These are phyloP conservation scores for Ectobius pallidus DNA, from an alignment of 2,888 invertebrate genomes.

Conservation along the genomic window DNA sequence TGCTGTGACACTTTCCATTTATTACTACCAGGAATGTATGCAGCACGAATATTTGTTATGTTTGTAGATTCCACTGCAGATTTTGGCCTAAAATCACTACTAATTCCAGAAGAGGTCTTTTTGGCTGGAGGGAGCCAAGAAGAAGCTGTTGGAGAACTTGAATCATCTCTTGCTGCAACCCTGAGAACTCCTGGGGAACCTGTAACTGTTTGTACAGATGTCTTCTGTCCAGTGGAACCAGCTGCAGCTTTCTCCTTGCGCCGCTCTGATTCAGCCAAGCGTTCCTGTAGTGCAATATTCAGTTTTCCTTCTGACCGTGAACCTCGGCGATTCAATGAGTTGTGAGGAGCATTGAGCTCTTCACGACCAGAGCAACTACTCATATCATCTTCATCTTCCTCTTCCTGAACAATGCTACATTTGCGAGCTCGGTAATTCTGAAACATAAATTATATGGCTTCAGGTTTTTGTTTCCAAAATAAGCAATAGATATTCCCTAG, in stretches of 20 bases:
- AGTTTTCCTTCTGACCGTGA: conserved; percentile 82
- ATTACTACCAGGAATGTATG: conserved; percentile 34
- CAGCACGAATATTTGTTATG: conserved; percentile 20
- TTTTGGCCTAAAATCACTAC: conserved; percentile 49
- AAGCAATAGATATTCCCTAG: no score
- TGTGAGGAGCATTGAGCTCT: conserved; percentile 55
- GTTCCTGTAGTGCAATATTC: conserved; percentile 70
- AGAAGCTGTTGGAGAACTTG: background rate
- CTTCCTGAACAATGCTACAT: conserved; percentile 91
- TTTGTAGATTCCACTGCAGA: conserved; percentile 49
- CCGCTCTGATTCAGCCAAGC: conserved; percentile 58
- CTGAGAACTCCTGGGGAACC: conserved; percentile 12
- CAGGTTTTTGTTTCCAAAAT: no score
- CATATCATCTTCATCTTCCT: conserved; percentile 87
- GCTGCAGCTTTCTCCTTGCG: conserved; percentile 58
- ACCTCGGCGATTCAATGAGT: conserved; percentile 68
- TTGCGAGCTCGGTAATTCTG: conserved; percentile 71
- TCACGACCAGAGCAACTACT: conserved; percentile 63
- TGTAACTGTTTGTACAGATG: background rate
- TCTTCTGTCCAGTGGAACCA: background rate
- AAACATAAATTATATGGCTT: conserved; percentile 12
- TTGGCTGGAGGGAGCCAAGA: conserved; percentile 30
- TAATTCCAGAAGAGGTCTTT: conserved; percentile 43
- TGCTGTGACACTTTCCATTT: conserved; percentile 34
- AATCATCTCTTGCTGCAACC: conserved; percentile 24